Evolutionary conservation across 2,888 invertebrate genomes (phyloP), one percentile per base, ranked within the genome.

Genomic region (Parasteatoda lunata): DNA sequence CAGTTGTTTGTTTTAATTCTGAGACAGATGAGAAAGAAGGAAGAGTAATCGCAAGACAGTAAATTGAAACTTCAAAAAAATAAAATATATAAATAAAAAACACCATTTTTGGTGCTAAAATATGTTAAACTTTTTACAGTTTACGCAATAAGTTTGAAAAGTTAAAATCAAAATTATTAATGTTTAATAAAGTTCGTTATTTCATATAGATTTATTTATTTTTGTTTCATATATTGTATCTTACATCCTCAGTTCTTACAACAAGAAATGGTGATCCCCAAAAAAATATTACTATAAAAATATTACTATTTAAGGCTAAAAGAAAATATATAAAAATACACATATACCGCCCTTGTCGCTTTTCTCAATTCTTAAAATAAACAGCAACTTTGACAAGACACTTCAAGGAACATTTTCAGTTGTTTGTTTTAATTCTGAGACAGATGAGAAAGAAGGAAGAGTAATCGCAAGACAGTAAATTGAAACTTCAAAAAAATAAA

Each of bases 371-470:
- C 59, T 59, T 59, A 59, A 59, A 59, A 59, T n/a, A 59, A 59
- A 59, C n/a, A 59, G n/a, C 59, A n/a, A 59, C 9, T 59, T 9
- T 59, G 59, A 59, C 59, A 59, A n/a, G 59, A 59, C 59, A 59
- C 9, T n/a, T 59, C n/a, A n/a, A n/a, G 8, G 59, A 59, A 59
- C 59, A n/a, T 59, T 59, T 59, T 59, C 59, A n/a, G 59, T 59
- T 59, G 59, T 59, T 59, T 59, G 59, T 7, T 59, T 59, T 59
- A 59, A 59, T 59, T 59, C 59, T 30, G 30, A 30, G 30, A 30
- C 59, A 59, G 59, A 59, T 30, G 13, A 59, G 59, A 59, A 59
- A 59, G n/a, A 59, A 59, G 59, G 59, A 59, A n/a, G 59, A n/a
- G 59, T 59, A n/a, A 30, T 59, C n/a, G 59, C 59, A 59, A 30